Base-by-base conservation (phyloP, 2,888 invertebrate species). In the Brenthis ino region DNA sequence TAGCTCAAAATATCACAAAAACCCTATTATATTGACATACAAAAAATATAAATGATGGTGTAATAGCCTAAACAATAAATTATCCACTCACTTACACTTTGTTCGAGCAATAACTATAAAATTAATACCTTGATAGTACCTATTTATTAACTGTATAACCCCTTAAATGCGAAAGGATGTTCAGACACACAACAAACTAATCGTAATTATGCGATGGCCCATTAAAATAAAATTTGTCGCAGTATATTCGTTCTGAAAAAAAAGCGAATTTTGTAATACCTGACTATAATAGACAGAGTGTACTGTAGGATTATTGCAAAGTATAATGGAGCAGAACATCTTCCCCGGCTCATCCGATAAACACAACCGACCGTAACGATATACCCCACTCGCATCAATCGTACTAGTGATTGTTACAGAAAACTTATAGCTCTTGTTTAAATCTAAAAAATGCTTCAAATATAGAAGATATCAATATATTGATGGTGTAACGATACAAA, bases 241-340 rank as follows among this genome's bases (percentile, higher is more conserved):
- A 43, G 11, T 47, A 6, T 24, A 57, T 20, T 13, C 6, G 20
- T 57, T 47, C 1, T 13, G 11, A 2, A 50, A 16, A 28, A 14
- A 4, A 16, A 51, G 72, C 60, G 57, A 67, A 3, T 6, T 60
- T 48, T 16, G 74, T 69, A 66, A 67, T 67, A 58, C 28, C 53
- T 66, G 48, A 28, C 24, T 47, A 14, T 57, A 20, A 64, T 47
- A 66, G 24, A 50, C 72, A 75, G 74, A 74, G 73, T 78, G 76
- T 76, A 75, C 80, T 75, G 74, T 72, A 82, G 83, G 86, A 86
- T 89, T 88, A 86, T 84, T 82, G 82, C 79, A 70, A 77, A 79
- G 85, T 79, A 90, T 87, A 91, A 91, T 90, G 89, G 88, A 83
- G 87, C 91, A 89, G 87, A 91, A 90, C 89, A 83, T 85, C 80